Evolutionary conservation across 1,140 invertebrate species (phyloP).

Genomic region (Gryon sp.): DNA sequence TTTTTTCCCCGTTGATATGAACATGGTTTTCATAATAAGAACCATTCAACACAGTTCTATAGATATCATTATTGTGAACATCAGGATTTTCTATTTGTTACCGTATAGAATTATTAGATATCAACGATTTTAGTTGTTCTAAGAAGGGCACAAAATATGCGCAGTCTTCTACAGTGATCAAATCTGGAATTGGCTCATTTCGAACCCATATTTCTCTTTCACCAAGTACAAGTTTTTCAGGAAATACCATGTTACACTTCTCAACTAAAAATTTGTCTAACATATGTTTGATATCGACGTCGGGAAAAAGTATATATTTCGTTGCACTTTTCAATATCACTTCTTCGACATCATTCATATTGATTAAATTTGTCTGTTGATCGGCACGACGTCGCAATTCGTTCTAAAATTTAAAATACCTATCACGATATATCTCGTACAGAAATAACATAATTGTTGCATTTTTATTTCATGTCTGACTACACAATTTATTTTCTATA

Average conservation of each 20-base stretch:
- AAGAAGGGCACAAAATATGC: not conserved
- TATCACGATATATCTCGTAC: too few relatives aligned
- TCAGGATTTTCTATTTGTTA: not conserved
- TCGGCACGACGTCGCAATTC: slow-evolving; percentile 5
- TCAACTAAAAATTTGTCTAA: slow-evolving; percentile 6
- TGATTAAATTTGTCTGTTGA: slow-evolving; percentile 5
- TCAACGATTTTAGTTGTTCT: not conserved
- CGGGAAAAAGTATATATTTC: not conserved
- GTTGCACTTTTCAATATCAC: too few relatives aligned
- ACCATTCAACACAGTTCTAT: not conserved
- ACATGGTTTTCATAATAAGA: slow-evolving; percentile 13
- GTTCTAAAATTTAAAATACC: slow-evolving; percentile 22
- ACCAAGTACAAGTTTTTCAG: slow-evolving; percentile 1
- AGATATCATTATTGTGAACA: not conserved
- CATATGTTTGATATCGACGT: not conserved
- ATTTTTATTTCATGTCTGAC: too few relatives aligned
- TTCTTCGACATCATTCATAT: slow-evolving; percentile 5
- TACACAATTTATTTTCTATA: too few relatives aligned
- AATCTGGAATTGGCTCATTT: not conserved
- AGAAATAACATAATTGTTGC: too few relatives aligned
- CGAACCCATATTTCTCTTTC: not conserved
- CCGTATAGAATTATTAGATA: not conserved
- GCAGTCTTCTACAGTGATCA: not conserved
- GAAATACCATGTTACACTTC: not conserved
- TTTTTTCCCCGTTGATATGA: not conserved